These are phyloP conservation scores for Girardinus metallicus DNA, from an alignment of 2,797 vertebrate species.

Conservation along the genomic window DNA sequence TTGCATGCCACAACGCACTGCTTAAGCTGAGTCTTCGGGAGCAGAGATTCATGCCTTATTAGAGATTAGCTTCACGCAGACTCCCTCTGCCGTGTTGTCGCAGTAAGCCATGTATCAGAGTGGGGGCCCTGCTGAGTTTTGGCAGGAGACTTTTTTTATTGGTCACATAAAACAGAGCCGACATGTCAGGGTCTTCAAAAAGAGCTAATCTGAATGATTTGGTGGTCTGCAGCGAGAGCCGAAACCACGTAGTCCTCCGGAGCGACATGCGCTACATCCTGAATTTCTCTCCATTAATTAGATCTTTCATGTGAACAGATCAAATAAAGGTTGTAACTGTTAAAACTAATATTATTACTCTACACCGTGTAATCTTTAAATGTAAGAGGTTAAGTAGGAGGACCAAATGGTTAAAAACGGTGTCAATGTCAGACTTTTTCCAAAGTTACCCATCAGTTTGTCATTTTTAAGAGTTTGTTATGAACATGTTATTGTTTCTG, in stretches of 20 bases:
- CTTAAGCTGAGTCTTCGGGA: conserved; percentile 62
- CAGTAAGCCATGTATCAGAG: conserved; percentile 83
- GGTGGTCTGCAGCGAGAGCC: conserved; percentile 72
- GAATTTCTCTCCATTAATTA: conserved; percentile 63
- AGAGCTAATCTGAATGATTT: conserved; percentile 74
- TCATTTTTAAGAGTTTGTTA: background rate
- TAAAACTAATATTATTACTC: conserved; percentile 21
- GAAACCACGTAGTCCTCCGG: no score
- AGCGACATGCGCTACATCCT: conserved; percentile 17
- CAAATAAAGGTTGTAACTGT: conserved; percentile 68
- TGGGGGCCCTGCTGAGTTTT: conserved; percentile 72
- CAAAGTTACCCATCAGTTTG: background rate
- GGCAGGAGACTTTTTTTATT: conserved; percentile 69
- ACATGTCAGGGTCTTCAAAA: conserved; percentile 78
- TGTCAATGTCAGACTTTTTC: background rate
- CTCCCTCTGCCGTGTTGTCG: conserved; percentile 78
- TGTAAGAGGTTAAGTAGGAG: conserved; percentile 26
- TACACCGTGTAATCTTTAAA: conserved; percentile 18
- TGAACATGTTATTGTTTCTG: background rate
- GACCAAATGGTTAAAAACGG: no score
- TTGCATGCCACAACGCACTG: conserved; percentile 63
- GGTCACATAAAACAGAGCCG: conserved; percentile 57
- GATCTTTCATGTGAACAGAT: conserved; percentile 63
- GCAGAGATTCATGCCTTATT: conserved; percentile 74
- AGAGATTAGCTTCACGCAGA: conserved; percentile 81